Percentiles rank a stretch among this genome's conserved stretches.
These are phyloP conservation scores for Hymenochirus boettgeri DNA, from an alignment of 2,113 vertebrate genomes.

Conservation along the genomic window DNA sequence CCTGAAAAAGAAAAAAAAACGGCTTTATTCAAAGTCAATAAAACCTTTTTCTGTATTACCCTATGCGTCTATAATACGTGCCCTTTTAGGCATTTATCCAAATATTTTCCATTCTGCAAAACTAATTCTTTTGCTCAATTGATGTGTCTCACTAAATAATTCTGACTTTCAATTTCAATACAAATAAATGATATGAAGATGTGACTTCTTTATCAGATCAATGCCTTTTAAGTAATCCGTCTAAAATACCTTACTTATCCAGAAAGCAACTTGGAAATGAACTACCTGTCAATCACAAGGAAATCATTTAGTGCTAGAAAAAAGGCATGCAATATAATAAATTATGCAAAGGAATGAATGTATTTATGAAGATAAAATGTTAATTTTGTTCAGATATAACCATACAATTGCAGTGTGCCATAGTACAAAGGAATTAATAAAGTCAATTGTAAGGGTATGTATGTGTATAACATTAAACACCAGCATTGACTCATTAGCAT, in stretches of 20 bases:
- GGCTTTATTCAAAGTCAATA: background rate
- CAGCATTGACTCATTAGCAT: no score
- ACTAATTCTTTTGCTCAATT: background rate
- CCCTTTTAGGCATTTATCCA: no score
- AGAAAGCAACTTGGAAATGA: background rate
- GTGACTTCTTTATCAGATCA: background rate
- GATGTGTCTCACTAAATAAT: background rate
- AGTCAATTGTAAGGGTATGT: no score
- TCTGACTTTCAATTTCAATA: background rate
- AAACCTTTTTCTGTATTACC: background rate
- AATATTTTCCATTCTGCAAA: background rate
- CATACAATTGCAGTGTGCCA: background rate
- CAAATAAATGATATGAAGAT: slow-evolving; percentile 7
- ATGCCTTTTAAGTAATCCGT: background rate
- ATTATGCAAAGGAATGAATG: background rate
- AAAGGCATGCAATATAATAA: background rate
- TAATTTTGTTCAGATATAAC: background rate
- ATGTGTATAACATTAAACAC: no score
- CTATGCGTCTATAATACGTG: no score
- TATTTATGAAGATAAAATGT: background rate
- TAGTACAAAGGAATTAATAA: no score
- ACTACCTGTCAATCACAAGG: slow-evolving; percentile 10
- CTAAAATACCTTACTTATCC: slow-evolving; percentile 2
- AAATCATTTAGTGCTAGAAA: background rate
- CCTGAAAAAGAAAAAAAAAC: slow-evolving; percentile 45